Percentiles rank a stretch among this genome's conserved stretches.
Evolutionary conservation across 2,888 invertebrate species (phyloP).

Genomic region (Anodontia alba): DNA sequence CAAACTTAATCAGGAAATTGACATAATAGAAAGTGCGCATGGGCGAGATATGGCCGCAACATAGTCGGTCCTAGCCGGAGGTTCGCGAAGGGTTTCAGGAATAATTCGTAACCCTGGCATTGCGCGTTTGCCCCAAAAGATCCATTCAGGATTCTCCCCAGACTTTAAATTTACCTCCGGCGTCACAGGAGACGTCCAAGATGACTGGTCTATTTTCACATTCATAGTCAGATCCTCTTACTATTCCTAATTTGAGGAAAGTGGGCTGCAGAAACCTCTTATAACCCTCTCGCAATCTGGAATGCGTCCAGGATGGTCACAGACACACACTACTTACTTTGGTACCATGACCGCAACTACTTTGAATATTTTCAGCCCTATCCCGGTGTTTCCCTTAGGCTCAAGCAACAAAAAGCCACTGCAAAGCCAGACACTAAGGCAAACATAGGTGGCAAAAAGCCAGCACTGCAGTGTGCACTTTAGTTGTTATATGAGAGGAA

Average conservation of each 20-base stretch:
- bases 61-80: background rate
- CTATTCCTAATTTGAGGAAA: too few relatives aligned
- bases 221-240: too few relatives aligned
- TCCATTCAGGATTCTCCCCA: too few relatives aligned
- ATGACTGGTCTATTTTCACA: too few relatives aligned
- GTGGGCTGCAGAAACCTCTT: background rate
- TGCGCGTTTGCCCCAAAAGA: too few relatives aligned
- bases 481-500: background rate
- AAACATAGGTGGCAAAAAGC: too few relatives aligned
- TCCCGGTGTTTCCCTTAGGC: too few relatives aligned
- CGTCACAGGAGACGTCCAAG: background rate
- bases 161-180: background rate
- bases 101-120: background rate
- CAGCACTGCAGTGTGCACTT: background rate
- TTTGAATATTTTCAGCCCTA: background rate
- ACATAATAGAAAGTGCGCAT: background rate
- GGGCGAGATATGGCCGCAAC: background rate
- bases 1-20: background rate
- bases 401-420: background rate
- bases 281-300: background rate
- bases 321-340: background rate
- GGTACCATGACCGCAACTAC: background rate
- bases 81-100: background rate
- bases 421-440: too few relatives aligned
- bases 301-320: background rate